These are phyloP conservation scores for Epinotia demarniana DNA, from an alignment of 2,888 invertebrate genomes.

Conservation along the genomic window DNA sequence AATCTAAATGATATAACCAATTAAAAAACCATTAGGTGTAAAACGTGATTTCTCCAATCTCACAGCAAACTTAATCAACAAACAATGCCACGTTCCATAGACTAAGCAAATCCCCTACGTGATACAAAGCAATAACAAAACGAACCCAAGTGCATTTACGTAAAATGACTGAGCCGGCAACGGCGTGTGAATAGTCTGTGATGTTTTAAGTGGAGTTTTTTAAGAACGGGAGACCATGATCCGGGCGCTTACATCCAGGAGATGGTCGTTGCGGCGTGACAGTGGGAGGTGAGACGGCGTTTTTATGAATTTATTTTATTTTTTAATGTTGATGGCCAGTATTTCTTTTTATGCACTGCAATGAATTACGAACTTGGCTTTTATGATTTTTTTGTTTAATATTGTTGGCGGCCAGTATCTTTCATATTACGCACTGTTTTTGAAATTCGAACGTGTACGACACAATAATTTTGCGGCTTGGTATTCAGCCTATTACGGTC, in stretches of 20 bases:
- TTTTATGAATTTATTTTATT: not conserved
- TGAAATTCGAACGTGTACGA: no score
- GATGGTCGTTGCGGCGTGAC: slow-evolving; percentile 80
- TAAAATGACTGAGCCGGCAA: slow-evolving; percentile 33
- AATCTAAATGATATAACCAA: not conserved
- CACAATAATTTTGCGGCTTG: no score
- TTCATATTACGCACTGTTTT: no score
- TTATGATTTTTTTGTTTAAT: no score
- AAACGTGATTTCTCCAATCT: slow-evolving; percentile 10
- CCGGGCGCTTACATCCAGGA: slow-evolving; percentile 75
- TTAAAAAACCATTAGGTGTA: not conserved
- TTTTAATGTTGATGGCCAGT: not conserved
- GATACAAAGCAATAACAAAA: slow-evolving; percentile 32
- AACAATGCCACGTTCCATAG: slow-evolving; percentile 9
- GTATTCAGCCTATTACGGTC: not conserved
- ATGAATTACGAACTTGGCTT: no score
- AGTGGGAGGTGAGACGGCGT: slow-evolving; percentile 74
- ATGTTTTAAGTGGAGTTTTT: slow-evolving; percentile 52
- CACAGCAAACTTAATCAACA: not conserved
- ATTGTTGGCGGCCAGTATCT: no score
- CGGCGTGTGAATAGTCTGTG: slow-evolving; percentile 43
- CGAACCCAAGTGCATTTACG: slow-evolving; percentile 39
- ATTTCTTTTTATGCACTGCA: not conserved
- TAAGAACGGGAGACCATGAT: slow-evolving; percentile 60
- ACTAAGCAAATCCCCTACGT: slow-evolving; percentile 31